Evolutionary conservation across 2,888 invertebrate genomes (phyloP), one percentile per base, ranked within the genome.

Genomic region (Ectropis crepuscularia): DNA sequence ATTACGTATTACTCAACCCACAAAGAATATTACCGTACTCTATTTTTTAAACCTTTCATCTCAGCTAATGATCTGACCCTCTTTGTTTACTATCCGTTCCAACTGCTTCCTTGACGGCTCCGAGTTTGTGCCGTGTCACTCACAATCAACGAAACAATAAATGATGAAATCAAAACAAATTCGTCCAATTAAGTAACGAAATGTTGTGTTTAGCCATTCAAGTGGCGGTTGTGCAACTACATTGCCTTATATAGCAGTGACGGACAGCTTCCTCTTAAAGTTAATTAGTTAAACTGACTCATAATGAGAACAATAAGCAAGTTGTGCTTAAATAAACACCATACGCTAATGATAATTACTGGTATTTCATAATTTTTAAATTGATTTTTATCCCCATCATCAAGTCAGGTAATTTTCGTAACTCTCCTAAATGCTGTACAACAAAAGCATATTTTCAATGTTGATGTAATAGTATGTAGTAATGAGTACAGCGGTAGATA

Each of bases 181-280:
- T 50, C 16, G 43, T 38, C 57, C 57, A 61, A 60, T 65, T 57
- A 57, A 65, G 55, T 48, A 64, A 59, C 57, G 51, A 51, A 64
- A 57, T 48, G 51, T 43, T 60, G 53, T 47, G 71, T 70, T 58
- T 57, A 54, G 49, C 51, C 70, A 60, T 51, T 60, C 57, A 65
- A 57, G 50, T 51, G 45, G 59, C 43, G 39, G 60, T 80, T 79
- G 78, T 78, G 82, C 81, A 81, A 80, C 70, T 75, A 78, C 79
- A 73, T 75, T 78, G 78, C 77, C 76, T 81, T 75, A 55, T 16
- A 39, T 48, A 50, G 50, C 59, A 12, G 61, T 63, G 61, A 67
- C 45, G 45, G 58, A 65, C 64, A 61, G 65, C 63, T 69, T 65
- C 69, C 65, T 67, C 48, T 58, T 67, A 49, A 57, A 60, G 58